These are phyloP conservation scores for Trichomalopsis sarcophagae DNA, from an alignment of 1,140 invertebrate species.

Conservation along the genomic window DNA sequence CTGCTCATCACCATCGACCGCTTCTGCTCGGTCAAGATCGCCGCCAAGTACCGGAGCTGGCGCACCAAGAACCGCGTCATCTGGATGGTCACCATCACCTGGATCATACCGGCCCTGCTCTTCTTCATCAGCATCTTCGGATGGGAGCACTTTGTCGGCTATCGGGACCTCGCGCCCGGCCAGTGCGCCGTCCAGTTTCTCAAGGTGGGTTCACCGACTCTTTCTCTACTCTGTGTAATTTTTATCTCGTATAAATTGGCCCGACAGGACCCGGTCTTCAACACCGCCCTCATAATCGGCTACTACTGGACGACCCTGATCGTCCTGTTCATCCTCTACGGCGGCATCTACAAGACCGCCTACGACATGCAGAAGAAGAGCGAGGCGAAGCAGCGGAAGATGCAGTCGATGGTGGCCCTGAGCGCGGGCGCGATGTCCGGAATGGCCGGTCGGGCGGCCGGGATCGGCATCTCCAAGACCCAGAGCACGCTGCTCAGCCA, in stretches of 20 bases:
- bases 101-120: conserved; percentile 96
- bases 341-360: conserved; percentile 98
- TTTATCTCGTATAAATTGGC: background rate
- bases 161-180: conserved; percentile 88
- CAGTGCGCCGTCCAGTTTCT: conserved; percentile 98
- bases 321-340: conserved; percentile 95
- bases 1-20: conserved; percentile 98
- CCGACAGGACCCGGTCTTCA: conserved; percentile 91
- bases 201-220: conserved; percentile 73
- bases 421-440: conserved; percentile 91
- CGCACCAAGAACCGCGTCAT: conserved; percentile 94
- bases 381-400: conserved; percentile 94
- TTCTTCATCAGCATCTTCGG: conserved; percentile 99
- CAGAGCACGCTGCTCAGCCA: conserved; percentile 82
- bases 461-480: conserved; percentile 88
- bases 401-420: conserved; percentile 94
- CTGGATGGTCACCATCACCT: conserved; percentile 96
- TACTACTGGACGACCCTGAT: conserved; percentile 98
- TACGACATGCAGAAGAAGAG: conserved; percentile 99
- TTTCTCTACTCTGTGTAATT: no score
- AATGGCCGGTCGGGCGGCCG: conserved; percentile 90
- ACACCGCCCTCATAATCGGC: conserved; percentile 96
- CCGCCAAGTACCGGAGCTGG: conserved; percentile 98
- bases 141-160: conserved; percentile 98
- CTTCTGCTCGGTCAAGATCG: conserved; percentile 99